Evolutionary conservation across 2,888 invertebrate genomes (phyloP).

Genomic region (Linyphia triangularis): DNA sequence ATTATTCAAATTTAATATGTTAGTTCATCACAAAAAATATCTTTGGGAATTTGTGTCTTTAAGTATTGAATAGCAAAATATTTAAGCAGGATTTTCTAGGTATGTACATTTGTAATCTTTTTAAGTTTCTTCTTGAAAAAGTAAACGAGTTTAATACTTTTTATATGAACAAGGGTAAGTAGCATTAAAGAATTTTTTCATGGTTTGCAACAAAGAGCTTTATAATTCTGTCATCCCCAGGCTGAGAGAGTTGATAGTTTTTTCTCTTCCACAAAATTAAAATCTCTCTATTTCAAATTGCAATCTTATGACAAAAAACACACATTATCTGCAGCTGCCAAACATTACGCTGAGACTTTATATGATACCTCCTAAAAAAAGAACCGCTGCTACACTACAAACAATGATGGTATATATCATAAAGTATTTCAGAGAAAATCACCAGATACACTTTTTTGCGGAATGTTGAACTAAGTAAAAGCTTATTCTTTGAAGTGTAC

Average conservation of each 20-base stretch:
- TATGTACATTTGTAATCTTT: no score
- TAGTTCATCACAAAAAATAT: no score
- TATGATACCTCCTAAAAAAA: not conserved
- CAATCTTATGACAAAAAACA: not conserved
- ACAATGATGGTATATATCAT: not conserved
- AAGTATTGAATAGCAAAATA: no score
- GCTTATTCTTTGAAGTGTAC: constrained; percentile 13
- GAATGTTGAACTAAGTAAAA: not conserved
- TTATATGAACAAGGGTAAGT: not conserved
- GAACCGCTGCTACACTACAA: not conserved
- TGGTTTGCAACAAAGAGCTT: not conserved
- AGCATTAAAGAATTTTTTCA: not conserved
- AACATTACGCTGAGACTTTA: not conserved
- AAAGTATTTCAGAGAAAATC: not conserved
- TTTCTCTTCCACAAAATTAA: not conserved
- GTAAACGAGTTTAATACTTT: no score
- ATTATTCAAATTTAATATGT: no score
- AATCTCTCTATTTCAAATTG: not conserved
- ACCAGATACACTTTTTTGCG: not conserved
- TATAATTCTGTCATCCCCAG: not conserved
- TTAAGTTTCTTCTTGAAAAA: no score
- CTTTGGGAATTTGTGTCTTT: no score
- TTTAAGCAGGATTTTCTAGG: no score
- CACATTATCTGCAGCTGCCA: not conserved
- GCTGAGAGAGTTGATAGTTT: not conserved